phyloP scores from a whole-genome alignment of 1,140 invertebrate genomes.

The Drosophila eugracilis region DNA sequence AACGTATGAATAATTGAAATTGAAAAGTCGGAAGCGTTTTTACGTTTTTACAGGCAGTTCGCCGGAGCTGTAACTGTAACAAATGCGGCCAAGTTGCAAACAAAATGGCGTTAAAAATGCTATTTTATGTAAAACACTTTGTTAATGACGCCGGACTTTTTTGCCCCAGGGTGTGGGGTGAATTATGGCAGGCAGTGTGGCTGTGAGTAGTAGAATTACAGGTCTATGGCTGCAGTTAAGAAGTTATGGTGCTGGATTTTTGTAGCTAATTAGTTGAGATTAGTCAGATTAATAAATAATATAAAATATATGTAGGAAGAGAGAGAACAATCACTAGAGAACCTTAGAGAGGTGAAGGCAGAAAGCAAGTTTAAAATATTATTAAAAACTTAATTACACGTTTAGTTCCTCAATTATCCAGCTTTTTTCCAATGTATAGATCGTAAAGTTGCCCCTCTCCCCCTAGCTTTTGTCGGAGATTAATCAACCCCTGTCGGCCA shows the following conservation, averaged over 20 bases:
- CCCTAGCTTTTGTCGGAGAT: slow-evolving; percentile 9
- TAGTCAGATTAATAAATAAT: neutral
- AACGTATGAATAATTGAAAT: slow-evolving; percentile 82
- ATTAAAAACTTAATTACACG: neutral
- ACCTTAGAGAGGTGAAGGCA: no score
- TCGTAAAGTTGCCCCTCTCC: slow-evolving; percentile 1
- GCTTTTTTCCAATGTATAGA: neutral
- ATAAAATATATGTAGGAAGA: no score
- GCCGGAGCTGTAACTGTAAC: slow-evolving; percentile 37
- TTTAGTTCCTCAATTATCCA: neutral
- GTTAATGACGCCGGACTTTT: slow-evolving; percentile 57
- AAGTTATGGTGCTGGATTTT: neutral
- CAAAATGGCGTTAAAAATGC: slow-evolving; percentile 78
- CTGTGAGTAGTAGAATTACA: slow-evolving; percentile 7
- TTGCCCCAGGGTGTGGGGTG: neutral
- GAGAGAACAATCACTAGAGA: no score
- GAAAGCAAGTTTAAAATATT: no score
- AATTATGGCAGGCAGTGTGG: slow-evolving; percentile 34
- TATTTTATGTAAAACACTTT: slow-evolving; percentile 81
- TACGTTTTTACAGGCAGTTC: slow-evolving; percentile 65
- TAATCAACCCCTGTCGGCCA: slow-evolving; percentile 32
- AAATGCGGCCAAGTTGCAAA: slow-evolving; percentile 48
- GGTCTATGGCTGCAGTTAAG: no score
- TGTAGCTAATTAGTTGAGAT: neutral
- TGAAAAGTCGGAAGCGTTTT: slow-evolving; percentile 79